phyloP scores from a whole-genome alignment of 2,113 vertebrate species.

The Myotis davidii region DNA sequence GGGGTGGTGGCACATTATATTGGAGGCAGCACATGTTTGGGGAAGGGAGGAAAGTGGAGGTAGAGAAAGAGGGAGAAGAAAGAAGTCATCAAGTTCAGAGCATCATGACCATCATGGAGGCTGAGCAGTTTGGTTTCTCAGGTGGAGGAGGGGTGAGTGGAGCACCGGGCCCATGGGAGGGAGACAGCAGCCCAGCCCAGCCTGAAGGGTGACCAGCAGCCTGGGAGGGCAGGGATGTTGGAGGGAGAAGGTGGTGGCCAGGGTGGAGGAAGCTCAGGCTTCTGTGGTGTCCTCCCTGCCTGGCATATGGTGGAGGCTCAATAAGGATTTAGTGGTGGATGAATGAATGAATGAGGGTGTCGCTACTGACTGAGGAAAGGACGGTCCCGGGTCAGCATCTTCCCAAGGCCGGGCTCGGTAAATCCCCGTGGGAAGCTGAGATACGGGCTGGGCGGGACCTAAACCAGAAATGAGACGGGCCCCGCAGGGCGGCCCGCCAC shows the following conservation, averaged over 20 bases:
- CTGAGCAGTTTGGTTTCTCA: no score
- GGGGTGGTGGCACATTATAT: rapidly evolving
- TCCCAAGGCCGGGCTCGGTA: neutral
- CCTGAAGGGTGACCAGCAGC: neutral
- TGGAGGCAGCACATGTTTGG: neutral
- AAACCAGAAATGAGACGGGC: rapidly evolving
- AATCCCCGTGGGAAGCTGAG: neutral
- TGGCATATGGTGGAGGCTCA: rapidly evolving
- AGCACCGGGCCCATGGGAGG: no score
- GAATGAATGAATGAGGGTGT: rapidly evolving
- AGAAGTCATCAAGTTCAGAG: no score
- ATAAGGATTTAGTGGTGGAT: rapidly evolving
- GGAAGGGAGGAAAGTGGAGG: neutral
- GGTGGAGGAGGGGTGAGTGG: no score
- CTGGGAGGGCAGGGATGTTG: rapidly evolving
- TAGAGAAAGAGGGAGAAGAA: neutral
- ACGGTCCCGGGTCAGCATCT: rapidly evolving
- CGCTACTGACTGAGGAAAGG: rapidly evolving
- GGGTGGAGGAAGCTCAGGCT: neutral
- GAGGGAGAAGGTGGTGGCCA: neutral
- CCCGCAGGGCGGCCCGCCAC: rapidly evolving
- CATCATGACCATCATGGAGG: rapidly evolving
- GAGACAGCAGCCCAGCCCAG: no score
- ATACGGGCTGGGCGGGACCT: rapidly evolving
- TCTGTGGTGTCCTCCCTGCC: rapidly evolving